Evolutionary conservation across 64 coral and sea anemone genomes (phyloP).

Genomic region (Platygyra sinensis): DNA sequence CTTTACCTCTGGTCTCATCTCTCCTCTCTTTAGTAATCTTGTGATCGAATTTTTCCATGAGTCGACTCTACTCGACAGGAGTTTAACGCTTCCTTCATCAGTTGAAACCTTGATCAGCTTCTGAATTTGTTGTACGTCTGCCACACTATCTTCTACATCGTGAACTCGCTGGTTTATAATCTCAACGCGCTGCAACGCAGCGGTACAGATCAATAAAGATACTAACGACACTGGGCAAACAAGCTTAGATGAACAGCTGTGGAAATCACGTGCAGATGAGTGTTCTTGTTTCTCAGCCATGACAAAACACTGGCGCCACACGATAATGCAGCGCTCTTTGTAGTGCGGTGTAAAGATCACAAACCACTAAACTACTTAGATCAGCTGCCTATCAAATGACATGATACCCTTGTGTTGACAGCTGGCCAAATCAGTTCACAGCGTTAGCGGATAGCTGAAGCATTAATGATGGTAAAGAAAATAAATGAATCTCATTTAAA

Average conservation of each 20-base stretch:
- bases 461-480: too few species aligned
- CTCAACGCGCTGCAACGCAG: conserved; percentile 9
- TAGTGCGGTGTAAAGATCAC: too few species aligned
- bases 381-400: too few species aligned
- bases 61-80: too few species aligned
- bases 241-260: conserved; percentile 6
- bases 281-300: conserved; percentile 1
- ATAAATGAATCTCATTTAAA: too few species aligned
- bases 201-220: conserved; percentile 6
- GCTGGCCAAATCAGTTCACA: too few species aligned
- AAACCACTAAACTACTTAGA: too few species aligned
- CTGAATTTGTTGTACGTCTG: not conserved
- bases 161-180: conserved; percentile 29
- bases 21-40: not conserved
- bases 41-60: not conserved
- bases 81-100: not conserved
- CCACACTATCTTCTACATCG: not conserved
- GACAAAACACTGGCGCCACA: not conserved
- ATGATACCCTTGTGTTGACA: too few species aligned
- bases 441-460: too few species aligned
- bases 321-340: too few species aligned
- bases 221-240: not conserved
- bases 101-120: not conserved
- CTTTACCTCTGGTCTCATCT: not conserved
- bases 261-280: not conserved